Evolutionary conservation across 2,113 vertebrate species (phyloP).

Genomic region (Falco punctatus): DNA sequence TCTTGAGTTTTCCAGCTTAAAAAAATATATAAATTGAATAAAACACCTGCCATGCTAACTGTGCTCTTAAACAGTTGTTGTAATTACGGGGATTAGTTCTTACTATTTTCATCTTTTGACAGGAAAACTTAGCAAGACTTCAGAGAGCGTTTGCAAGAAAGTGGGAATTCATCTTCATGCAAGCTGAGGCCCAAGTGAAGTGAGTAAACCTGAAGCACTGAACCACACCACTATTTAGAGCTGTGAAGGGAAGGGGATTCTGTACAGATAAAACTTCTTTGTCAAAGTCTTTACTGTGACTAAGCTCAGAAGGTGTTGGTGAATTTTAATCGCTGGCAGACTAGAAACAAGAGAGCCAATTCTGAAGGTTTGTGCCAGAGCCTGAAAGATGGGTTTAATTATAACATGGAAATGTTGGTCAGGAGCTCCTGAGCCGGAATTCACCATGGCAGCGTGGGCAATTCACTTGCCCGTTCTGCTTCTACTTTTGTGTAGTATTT

Average conservation of each 20-base stretch:
- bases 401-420: not conserved
- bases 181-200: constrained; percentile 98
- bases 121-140: constrained; percentile 95
- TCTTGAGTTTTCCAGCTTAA: not conserved
- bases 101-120: constrained; percentile 62
- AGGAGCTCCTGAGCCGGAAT: not conserved
- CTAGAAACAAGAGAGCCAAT: not conserved
- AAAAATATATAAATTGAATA: not conserved
- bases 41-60: not conserved
- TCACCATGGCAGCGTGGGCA: not conserved
- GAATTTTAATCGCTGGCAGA: not conserved
- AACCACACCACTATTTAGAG: not conserved
- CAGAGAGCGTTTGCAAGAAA: constrained; percentile 96
- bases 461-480: not conserved
- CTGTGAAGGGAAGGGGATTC: not conserved
- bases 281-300: not conserved
- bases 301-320: not conserved
- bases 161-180: constrained; percentile 99
- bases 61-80: not conserved
- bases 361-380: not conserved
- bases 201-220: constrained; percentile 76
- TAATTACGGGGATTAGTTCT: constrained; percentile 33
- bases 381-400: not conserved
- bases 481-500: not conserved
- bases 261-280: not conserved